Conservation (phyloP, 2,797 vertebrate genomes). For the Morelia viridis region DNA sequence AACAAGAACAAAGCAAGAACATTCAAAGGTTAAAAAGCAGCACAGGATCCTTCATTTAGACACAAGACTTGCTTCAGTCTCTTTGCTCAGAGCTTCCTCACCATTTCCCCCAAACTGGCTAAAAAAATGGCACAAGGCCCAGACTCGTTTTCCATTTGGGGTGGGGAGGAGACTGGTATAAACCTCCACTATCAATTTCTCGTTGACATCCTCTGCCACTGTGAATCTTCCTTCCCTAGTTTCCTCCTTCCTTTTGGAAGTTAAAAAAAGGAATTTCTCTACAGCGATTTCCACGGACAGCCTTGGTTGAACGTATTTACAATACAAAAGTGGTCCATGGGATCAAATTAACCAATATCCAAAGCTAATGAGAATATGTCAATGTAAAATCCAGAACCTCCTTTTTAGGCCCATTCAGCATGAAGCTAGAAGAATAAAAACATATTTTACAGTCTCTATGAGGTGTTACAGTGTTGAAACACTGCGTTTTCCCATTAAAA, state of each 20-base stretch:
- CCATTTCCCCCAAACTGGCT: slow-evolving; percentile 38
- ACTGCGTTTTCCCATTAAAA: not conserved
- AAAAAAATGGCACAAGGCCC: slow-evolving; percentile 30
- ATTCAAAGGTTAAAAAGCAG: slow-evolving; percentile 75
- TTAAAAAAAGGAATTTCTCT: not conserved
- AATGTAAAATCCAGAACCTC: not conserved
- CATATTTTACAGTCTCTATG: not conserved
- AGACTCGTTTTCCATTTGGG: not conserved
- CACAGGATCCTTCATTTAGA: slow-evolving; percentile 79
- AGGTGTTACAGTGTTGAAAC: not conserved
- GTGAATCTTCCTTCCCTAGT: not conserved
- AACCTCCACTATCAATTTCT: not conserved
- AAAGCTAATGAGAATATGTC: not conserved
- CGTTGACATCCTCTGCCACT: too few species aligned
- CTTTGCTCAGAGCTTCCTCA: not conserved
- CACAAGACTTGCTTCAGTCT: not conserved
- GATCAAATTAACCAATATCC: not conserved
- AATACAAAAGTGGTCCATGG: not conserved
- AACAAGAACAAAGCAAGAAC: slow-evolving; percentile 64
- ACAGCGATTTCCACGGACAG: not conserved
- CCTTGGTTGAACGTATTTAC: not conserved
- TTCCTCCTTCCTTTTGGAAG: slow-evolving; percentile 26
- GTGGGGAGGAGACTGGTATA: not conserved
- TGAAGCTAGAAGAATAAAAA: not conserved
- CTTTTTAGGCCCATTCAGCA: not conserved